Evolutionary conservation across 2,113 vertebrate genomes (phyloP).

Genomic region (Gnathonemus echidnorhynchus): DNA sequence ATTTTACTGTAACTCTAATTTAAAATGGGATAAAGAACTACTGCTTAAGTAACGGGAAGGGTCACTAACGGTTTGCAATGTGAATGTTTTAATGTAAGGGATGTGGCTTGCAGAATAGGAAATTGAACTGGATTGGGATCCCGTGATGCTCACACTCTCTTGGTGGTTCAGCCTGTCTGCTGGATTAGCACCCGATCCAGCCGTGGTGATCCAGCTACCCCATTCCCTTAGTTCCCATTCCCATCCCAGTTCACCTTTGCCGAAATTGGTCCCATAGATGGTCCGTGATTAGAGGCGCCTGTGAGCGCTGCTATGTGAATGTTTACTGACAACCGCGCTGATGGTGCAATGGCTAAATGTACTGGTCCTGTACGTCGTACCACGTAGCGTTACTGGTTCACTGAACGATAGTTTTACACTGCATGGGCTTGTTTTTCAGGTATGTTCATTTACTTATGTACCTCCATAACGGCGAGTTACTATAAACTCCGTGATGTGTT

Average conservation of each 20-base stretch:
- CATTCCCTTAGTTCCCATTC: neutral
- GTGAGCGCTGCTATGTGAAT: neutral
- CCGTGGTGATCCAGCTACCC: neutral
- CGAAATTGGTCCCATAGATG: neutral
- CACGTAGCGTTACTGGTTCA: neutral
- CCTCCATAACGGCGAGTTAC: neutral
- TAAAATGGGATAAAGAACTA: neutral
- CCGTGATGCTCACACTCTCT: slow-evolving; percentile 26
- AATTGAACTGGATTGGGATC: slow-evolving; percentile 11
- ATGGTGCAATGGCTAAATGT: neutral
- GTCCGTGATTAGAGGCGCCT: neutral
- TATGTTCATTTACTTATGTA: neutral
- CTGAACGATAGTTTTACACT: too few relatives aligned
- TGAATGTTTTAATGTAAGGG: neutral
- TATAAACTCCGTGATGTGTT: neutral
- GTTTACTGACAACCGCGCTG: neutral
- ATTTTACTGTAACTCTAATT: neutral
- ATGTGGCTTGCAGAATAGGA: neutral
- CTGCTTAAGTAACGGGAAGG: neutral
- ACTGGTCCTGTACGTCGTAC: neutral
- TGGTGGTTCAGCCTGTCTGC: neutral
- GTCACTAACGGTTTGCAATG: neutral
- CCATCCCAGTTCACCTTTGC: neutral
- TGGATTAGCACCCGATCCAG: slow-evolving; percentile 18
- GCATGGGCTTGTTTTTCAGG: neutral